phyloP scores from a whole-genome alignment of 2,113 vertebrate genomes.

The Nannobrachium achirus region DNA sequence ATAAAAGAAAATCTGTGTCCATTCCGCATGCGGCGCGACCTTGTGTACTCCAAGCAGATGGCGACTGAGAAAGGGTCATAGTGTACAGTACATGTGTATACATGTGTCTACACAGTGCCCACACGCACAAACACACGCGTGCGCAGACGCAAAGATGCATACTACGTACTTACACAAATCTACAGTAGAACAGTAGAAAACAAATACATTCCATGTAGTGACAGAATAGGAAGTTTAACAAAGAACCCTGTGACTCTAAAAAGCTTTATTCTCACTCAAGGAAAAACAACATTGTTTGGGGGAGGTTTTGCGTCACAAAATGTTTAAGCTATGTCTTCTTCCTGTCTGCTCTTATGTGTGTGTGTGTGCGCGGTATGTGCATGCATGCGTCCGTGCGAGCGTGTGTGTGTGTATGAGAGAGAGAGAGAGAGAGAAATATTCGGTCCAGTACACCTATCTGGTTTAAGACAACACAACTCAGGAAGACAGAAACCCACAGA shows the following conservation, averaged over 20 bases:
- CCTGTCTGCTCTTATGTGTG: slow-evolving; percentile 22
- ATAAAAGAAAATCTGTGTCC: slow-evolving; percentile 70
- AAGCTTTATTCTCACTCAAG: slow-evolving; percentile 77
- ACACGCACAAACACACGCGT: slow-evolving; percentile 13
- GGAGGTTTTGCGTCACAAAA: slow-evolving; percentile 32
- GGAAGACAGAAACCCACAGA: slow-evolving; percentile 50
- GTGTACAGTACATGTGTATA: slow-evolving; percentile 37
- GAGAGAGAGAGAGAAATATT: too few species aligned
- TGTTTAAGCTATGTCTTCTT: slow-evolving; percentile 35
- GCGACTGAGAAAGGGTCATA: slow-evolving; percentile 65
- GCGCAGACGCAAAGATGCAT: slow-evolving; percentile 5
- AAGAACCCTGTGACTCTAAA: slow-evolving; percentile 63
- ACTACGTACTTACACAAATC: slow-evolving; percentile 12
- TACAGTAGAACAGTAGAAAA: slow-evolving; percentile 14
- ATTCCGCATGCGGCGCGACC: slow-evolving; percentile 17
- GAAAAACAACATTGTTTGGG: slow-evolving; percentile 47
- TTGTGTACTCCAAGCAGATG: slow-evolving; percentile 35
- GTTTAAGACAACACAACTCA: slow-evolving; percentile 54
- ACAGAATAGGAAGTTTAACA: slow-evolving; percentile 54
- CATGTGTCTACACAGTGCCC: slow-evolving; percentile 27
- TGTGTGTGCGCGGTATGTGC: too few species aligned
- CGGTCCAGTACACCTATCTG: slow-evolving; percentile 22
- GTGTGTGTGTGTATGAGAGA: too few species aligned
- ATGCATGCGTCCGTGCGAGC: too few species aligned
- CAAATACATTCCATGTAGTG: slow-evolving; percentile 65